Percentiles rank a stretch among this genome's conserved stretches.
These are phyloP conservation scores for Fukomys damarensis DNA, from an alignment of 2,113 vertebrate genomes.

Conservation along the genomic window DNA sequence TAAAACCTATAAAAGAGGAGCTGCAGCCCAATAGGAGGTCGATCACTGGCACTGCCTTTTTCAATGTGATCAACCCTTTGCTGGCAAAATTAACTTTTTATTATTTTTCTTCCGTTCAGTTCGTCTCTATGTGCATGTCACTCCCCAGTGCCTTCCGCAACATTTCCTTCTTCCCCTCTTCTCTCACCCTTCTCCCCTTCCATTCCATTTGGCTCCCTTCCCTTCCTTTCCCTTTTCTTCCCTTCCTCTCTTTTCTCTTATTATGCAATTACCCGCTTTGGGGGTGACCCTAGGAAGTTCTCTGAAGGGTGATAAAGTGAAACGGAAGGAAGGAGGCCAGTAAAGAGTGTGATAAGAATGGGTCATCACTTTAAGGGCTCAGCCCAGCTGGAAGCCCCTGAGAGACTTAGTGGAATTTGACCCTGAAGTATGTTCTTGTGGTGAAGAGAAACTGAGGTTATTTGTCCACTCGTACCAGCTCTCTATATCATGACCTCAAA, in stretches of 20 bases:
- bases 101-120: no score
- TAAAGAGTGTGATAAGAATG: background rate
- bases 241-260: background rate
- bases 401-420: background rate
- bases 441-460: background rate
- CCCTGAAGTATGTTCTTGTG: background rate
- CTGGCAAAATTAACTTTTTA: no score
- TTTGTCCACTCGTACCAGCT: background rate
- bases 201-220: no score
- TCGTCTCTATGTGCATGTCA: no score
- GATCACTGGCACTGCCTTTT: no score
- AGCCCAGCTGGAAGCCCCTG: background rate
- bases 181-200: no score
- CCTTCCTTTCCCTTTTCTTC: background rate
- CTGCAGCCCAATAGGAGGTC: no score
- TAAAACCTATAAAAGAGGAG: no score
- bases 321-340: rapidly evolving
- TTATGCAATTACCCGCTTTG: background rate
- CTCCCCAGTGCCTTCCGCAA: no score
- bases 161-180: no score
- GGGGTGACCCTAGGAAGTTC: background rate
- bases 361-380: background rate
- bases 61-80: no score
- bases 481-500: background rate
- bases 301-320: background rate